Base-by-base conservation (phyloP, 2,888 invertebrate species). In the Mythimna vitellina region DNA sequence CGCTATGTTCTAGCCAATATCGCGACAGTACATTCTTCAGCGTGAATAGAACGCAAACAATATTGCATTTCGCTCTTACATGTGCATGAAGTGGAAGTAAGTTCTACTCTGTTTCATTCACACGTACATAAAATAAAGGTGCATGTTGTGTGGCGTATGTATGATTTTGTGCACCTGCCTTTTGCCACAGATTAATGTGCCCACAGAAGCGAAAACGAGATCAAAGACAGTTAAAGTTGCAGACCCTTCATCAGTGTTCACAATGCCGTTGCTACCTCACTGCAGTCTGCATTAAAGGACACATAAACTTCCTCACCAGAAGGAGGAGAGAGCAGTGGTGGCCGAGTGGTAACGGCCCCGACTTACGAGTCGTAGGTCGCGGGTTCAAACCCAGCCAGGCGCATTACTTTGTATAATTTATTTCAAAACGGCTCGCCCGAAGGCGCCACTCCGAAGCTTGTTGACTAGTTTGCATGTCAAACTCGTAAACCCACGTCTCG, bases 1-100 rank as follows among this genome's bases (percentile, higher is more conserved):
- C 76, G 78, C 81, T 87, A 85, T 88, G 83, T 87, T 85, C 83
- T 38, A 66, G 66, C 78, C 66, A 63, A 72, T 82, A 78, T 73
- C 35, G 67, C 56, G 73, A 78, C 70, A 82, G 70, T 69, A 84
- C 32, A 82, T 82, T 81, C 72, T 73, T 76, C 29, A 67, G 64
- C 64, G 67, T 60, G 53, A 71, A 81, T 71, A 65, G 51, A 69
- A 58, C 32, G 42, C 17, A 0, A 51, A 60, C 38, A 71, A 60
- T 65, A n/a, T 51, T 61, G 29, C 63, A 57, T 78, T 71, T 76
- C 61, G 9, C 54, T 78, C 61, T 58, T 38, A 46, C 57, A 10
- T 46, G 10, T 68, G 70, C 54, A 53, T 65, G 12, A 22, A 17
- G 14, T 8, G n/a, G 9, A 42, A 56, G n/a, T 29, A 38, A 29